Evolutionary conservation across 2,113 vertebrate species (phyloP).

Genomic region (Phylloscopus trochilus): DNA sequence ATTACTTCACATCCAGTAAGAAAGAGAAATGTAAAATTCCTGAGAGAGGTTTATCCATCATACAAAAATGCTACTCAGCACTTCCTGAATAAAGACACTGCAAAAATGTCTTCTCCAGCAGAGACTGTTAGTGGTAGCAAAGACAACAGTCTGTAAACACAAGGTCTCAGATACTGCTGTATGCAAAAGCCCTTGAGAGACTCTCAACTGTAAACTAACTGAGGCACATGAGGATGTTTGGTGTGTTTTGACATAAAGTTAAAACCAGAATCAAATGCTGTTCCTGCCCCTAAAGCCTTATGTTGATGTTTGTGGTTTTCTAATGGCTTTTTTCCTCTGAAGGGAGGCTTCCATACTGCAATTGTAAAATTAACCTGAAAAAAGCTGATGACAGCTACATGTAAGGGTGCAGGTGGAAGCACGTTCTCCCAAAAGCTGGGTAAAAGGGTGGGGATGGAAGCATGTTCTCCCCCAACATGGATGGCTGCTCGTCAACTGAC

Average conservation of each 20-base stretch:
- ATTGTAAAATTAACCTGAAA: neutral
- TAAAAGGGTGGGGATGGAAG: neutral
- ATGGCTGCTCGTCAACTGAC: neutral
- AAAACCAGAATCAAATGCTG: neutral
- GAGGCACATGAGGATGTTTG: neutral
- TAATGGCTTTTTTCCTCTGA: neutral
- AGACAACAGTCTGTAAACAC: neutral
- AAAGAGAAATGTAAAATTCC: neutral
- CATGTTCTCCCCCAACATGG: rapidly evolving
- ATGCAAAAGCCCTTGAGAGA: neutral
- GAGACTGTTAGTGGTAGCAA: neutral
- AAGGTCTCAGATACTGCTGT: neutral
- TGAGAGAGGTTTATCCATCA: neutral
- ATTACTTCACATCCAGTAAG: neutral
- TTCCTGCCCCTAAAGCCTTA: neutral
- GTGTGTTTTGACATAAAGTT: neutral
- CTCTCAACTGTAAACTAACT: neutral
- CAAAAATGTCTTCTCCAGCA: neutral
- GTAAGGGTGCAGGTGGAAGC: neutral
- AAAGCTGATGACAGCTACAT: neutral
- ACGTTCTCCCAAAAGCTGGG: neutral
- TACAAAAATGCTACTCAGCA: neutral
- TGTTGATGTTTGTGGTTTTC: neutral
- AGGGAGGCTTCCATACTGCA: neutral
- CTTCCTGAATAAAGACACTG: neutral